Base-by-base conservation (phyloP, 2,888 invertebrate species). In the Pammene fasciana region DNA sequence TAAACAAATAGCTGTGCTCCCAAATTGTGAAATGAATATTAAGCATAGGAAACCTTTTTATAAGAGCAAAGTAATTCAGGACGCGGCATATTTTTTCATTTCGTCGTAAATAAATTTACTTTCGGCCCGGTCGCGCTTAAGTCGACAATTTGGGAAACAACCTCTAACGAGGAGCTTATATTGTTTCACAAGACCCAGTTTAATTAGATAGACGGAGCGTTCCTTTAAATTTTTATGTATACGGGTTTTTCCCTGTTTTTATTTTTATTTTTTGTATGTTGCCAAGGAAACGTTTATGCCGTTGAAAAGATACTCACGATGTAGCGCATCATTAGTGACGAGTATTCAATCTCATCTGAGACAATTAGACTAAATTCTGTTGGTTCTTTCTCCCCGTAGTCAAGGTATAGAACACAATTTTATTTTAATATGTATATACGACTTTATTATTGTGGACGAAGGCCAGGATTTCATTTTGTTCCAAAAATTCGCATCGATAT, bases 71-170 rank as follows among this genome's bases (percentile, higher is more conserved):
- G 56, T 48, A 68, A 64, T 64, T 68, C 62, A 68, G 62, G 68
- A 57, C 50, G 68, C 46, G 50, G 57, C 57, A 64, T 68, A 64
- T 64, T 68, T 68, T 68, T 68, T 64, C 68, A 68, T 68, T 68
- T 68, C 57, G 50, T 36, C 57, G 57, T 68, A 68, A 68, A 68
- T 68, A 68, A 59, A 68, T 64, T 68, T 64, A 64, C 68, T 68
- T 68, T 59, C n/a, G 50, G 57, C 43, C 64, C 36, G 62, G 57
- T 50, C 43, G 36, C 57, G 64, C 57, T 68, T 64, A 64, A 68
- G 64, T 68, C 68, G 68, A 68, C 64, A 68, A 68, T 68, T 68
- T 64, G 68, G 68, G 62, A 50, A 68, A 64, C 57, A 64, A 46
- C 18, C 57, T 45, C 56, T 68, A 68, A 68, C 68, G 64, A 68